Evolutionary conservation across 2,888 invertebrate species (phyloP), one percentile per base, ranked within the genome.

Genomic region (Entomobrya proxima): DNA sequence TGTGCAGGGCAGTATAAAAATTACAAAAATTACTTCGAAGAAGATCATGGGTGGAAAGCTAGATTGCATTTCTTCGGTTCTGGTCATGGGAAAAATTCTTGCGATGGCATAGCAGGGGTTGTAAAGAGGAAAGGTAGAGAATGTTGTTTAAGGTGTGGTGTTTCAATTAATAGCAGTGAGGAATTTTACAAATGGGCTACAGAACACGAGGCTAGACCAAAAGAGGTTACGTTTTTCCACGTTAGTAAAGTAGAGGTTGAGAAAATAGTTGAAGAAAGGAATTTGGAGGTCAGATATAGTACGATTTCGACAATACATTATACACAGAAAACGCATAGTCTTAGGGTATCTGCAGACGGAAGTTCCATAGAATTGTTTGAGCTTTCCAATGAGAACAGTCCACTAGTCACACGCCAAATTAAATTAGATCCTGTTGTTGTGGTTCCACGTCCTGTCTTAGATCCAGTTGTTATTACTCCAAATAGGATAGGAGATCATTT

Each of bases 1-100:
- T 69, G 69, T 18, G 69, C 69, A 2, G 69, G 69, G 3, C 44
- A 69, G 13, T 69, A 69, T 13, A 69, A 69, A 44, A 69, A 69
- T 21, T 69, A 18, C 27, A 40, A 69, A 44, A 69, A 44, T 15
- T 37, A 44, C 15, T 6, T 6, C 27, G 0, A 15, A 44, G 3
- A 21, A 13, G 69, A 69, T 44, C 18, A 13, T 44, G 69, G 44
- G 5, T 44, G 40, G 7, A 21, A 18, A 5, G 1, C 27, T 24
- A 44, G 44, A 1, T 69, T 37, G 18, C 6, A 69, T 7, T 69
- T 69, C 9, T 69, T 69, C 13, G 44, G 69, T 0, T 69, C 69
- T 5, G 44, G 44, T 3, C 69, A 69, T 44, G 69, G 69, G 2
- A 69, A 69, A 44, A 69, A 69, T 44, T 0, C 18, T 21, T 69